Conservation (phyloP, 2,797 vertebrate genomes). For the Aphelocoma californica region DNA sequence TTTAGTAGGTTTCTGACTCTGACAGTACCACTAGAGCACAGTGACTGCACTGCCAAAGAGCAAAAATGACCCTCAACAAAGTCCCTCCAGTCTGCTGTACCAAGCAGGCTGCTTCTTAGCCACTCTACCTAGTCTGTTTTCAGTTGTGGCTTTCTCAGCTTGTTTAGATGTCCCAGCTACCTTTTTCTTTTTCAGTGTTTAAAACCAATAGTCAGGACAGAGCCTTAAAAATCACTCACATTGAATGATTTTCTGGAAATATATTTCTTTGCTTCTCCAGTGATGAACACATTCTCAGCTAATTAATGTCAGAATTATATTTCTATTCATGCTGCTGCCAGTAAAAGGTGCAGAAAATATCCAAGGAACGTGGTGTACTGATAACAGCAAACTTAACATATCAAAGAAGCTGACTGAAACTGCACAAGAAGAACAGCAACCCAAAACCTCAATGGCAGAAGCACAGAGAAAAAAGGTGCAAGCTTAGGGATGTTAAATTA, state of each 20-base stretch:
- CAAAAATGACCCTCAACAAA: background rate
- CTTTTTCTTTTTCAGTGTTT: background rate
- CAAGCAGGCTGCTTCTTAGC: background rate
- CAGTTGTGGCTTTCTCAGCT: background rate
- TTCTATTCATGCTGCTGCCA: background rate
- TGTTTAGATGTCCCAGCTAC: background rate
- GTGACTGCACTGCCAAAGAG: background rate
- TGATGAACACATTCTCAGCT: background rate
- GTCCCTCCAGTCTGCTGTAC: background rate
- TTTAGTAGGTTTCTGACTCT: background rate
- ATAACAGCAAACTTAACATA: background rate
- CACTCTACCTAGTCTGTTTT: background rate
- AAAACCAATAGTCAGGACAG: background rate
- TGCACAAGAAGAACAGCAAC: background rate
- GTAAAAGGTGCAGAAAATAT: background rate
- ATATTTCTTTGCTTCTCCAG: background rate
- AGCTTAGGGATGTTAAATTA: rapidly evolving
- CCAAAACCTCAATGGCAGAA: background rate
- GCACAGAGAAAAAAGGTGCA: background rate
- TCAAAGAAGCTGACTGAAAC: background rate
- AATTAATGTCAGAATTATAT: background rate
- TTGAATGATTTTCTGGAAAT: background rate
- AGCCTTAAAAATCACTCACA: background rate
- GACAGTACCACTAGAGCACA: background rate
- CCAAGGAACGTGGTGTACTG: background rate